Percentiles rank a stretch among this genome's conserved stretches.
Conservation (phyloP, 1,140 invertebrate species). For the Tetragonula clypearis region DNA sequence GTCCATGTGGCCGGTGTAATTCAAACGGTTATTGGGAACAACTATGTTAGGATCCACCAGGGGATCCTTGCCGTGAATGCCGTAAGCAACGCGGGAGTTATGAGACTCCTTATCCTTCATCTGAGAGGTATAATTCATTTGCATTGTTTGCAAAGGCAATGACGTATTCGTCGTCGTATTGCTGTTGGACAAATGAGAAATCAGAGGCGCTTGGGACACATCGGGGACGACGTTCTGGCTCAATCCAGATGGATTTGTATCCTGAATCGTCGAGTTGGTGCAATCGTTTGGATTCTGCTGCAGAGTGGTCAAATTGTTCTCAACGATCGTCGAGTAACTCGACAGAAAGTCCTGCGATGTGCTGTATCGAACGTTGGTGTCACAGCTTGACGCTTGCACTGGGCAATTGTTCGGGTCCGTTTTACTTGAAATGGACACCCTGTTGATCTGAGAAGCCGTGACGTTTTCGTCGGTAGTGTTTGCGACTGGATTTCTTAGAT, state of each 20-base stretch:
- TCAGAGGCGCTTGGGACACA: slow-evolving; percentile 37
- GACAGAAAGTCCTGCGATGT: slow-evolving; percentile 64
- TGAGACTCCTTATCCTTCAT: slow-evolving; percentile 60
- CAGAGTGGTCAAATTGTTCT: slow-evolving; percentile 26
- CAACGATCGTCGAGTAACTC: slow-evolving; percentile 57
- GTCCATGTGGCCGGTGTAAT: slow-evolving; percentile 53
- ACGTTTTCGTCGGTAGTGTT: slow-evolving; percentile 31
- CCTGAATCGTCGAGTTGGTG: slow-evolving; percentile 41
- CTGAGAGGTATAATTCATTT: slow-evolving; percentile 56
- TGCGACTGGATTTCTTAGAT: slow-evolving; percentile 40
- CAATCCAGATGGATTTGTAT: slow-evolving; percentile 11
- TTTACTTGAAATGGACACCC: slow-evolving; percentile 33
- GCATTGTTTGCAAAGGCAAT: slow-evolving; percentile 51
- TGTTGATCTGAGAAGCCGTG: slow-evolving; percentile 31
- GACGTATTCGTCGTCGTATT: slow-evolving; percentile 50
- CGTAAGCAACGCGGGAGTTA: slow-evolving; percentile 45
- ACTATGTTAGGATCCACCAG: slow-evolving; percentile 43
- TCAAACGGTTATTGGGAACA: slow-evolving; percentile 45
- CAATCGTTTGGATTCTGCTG: slow-evolving; percentile 50
- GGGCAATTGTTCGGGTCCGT: slow-evolving; percentile 19
- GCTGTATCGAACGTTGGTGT: slow-evolving; percentile 58
- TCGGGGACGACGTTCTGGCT: slow-evolving; percentile 13
- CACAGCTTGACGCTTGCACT: slow-evolving; percentile 47
- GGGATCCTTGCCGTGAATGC: slow-evolving; percentile 50
- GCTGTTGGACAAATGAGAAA: slow-evolving; percentile 36